Base-by-base conservation (phyloP, 1,140 invertebrate species). In the Saccostrea glomerata region DNA sequence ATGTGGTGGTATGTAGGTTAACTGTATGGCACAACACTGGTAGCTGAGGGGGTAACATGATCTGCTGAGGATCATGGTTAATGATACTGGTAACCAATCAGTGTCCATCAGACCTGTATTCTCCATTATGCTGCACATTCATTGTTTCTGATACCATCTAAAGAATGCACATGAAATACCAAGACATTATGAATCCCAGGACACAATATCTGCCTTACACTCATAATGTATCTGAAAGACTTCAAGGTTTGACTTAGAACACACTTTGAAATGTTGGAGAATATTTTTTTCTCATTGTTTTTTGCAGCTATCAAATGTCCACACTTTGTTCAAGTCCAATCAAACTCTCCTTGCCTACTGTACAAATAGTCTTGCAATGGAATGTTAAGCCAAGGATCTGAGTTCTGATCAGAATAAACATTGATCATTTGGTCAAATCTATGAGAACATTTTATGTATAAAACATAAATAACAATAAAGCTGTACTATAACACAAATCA, bases 251-350 rank as follows among this genome's bases (percentile, higher is more conserved):
- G 70, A 77, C 70, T 77, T 77, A 77, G 70, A 77, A 77, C 70
- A 77, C 70, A 77, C 70, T 77, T 77, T 77, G 70, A 77, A 77
- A 77, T 36, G 25, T 30, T 77, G 70, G 70, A 77, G 70, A 63
- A 63, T 20, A 12, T 40, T 36, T 73, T 70, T 77, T 17, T 77
- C 70, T 77, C 70, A 23, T 36, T 7, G 70, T 47, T 77, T 77
- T 77, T 77, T 77, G 70, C 70, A 77, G 70, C 70, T 77, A 77
- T 77, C 70, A 77, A 77, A 77, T 77, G 70, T 77, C 70, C 70
- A 77, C 12, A 77, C 6, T 77, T 63, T 36, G 9, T 23, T 77
- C 30, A 77, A 13, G 25, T 30, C 70, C 70, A 30, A 36, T 77
- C 70, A 77, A 77, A 77, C n/a, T 77, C 70, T 77, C 25, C 70